Percentiles rank a stretch among this genome's conserved stretches.
Evolutionary conservation across 2,888 invertebrate genomes (phyloP).

Genomic region (Eulithis testata): DNA sequence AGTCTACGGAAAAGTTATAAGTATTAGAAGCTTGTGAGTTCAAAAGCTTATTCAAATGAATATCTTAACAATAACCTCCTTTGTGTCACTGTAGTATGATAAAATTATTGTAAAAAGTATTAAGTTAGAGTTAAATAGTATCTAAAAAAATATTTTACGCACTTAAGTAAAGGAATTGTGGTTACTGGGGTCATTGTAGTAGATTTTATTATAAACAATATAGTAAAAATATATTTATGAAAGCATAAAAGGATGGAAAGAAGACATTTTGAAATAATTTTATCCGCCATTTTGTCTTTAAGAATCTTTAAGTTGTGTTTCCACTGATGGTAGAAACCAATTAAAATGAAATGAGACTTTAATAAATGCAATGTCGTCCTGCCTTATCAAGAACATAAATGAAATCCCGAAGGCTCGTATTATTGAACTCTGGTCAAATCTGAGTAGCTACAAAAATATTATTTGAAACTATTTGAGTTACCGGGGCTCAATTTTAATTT

Average conservation of each 20-base stretch:
- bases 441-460: too few species aligned
- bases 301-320: background rate
- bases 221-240: background rate
- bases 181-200: slow-evolving; percentile 25
- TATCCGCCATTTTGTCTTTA: background rate
- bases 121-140: background rate
- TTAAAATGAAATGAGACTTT: too few species aligned
- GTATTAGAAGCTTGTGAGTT: slow-evolving; percentile 1
- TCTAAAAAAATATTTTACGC: slow-evolving; percentile 6
- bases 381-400: too few species aligned
- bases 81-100: background rate
- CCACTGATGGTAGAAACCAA: too few species aligned
- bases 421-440: too few species aligned
- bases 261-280: background rate
- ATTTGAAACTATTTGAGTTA: too few species aligned
- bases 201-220: slow-evolving; percentile 22
- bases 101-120: background rate
- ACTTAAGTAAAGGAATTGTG: slow-evolving; percentile 14
- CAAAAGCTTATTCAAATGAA: background rate
- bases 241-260: background rate
- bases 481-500: too few species aligned
- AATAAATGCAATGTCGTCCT: too few species aligned
- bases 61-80: background rate
- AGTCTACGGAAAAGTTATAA: background rate
- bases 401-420: too few species aligned